A percentile compares a stretch with the other conserved stretches of the same genome.
Evolutionary conservation across 1,140 invertebrate genomes (phyloP).

Genomic region (Zaprionus africanus): DNA sequence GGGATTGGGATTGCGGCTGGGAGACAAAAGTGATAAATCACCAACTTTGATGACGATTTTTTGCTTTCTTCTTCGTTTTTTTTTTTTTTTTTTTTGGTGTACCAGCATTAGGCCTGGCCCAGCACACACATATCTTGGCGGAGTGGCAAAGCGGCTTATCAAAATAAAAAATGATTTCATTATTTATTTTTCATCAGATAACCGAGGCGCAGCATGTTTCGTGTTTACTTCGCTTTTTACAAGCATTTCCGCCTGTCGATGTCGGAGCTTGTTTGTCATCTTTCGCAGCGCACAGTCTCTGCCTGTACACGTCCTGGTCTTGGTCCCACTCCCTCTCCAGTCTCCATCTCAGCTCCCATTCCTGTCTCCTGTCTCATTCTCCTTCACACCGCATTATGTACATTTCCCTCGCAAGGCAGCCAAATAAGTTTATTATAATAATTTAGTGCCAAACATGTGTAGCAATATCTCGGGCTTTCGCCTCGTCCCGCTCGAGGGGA

Average conservation of each 20-base stretch:
- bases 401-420: constrained; percentile 35
- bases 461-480: constrained; percentile 53
- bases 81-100: constrained; percentile 14
- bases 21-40: constrained; percentile 72
- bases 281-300: constrained; percentile 11
- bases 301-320: neutral
- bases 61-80: constrained; percentile 29
- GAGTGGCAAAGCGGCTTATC: constrained; percentile 76
- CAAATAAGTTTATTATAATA: constrained; percentile 80
- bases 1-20: constrained; percentile 18
- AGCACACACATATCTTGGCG: constrained; percentile 8
- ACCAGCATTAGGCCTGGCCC: constrained; percentile 36
- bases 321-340: neutral
- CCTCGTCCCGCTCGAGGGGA: constrained; percentile 21
- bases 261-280: constrained; percentile 50
- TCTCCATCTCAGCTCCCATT: neutral
- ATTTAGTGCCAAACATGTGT: constrained; percentile 77
- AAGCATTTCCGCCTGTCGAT: constrained; percentile 65
- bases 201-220: constrained; percentile 46
- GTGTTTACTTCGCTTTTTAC: constrained; percentile 64
- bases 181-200: constrained; percentile 82
- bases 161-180: constrained; percentile 83
- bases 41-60: constrained; percentile 76
- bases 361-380: neutral
- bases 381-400: neutral